phyloP scores from a whole-genome alignment of 2,888 invertebrate species.

The Eristalinus sepulchralis region DNA sequence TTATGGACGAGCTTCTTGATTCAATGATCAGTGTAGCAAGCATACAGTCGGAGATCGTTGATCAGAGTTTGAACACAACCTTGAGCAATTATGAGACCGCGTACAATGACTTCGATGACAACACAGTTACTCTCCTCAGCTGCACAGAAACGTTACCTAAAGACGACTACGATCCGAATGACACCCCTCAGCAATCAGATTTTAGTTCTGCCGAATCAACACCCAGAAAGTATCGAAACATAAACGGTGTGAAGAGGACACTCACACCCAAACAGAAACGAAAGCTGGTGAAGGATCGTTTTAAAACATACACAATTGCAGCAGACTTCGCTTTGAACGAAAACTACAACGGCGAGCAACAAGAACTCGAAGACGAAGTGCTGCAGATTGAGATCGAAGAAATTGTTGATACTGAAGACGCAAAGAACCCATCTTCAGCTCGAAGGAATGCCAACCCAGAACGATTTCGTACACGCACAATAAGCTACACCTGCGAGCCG shows the following conservation, averaged over 20 bases:
- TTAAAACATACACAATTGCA: slow-evolving; percentile 91
- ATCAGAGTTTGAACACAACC: slow-evolving; percentile 80
- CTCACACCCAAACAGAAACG: slow-evolving; percentile 90
- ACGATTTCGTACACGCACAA: slow-evolving; percentile 87
- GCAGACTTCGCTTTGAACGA: slow-evolving; percentile 82
- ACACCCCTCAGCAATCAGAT: slow-evolving; percentile 86
- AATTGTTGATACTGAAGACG: slow-evolving; percentile 80
- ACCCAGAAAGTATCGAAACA: slow-evolving; percentile 84
- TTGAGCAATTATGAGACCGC: slow-evolving; percentile 82
- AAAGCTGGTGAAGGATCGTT: slow-evolving; percentile 88
- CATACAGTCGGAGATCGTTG: slow-evolving; percentile 89
- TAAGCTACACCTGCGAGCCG: slow-evolving; percentile 57
- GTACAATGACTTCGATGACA: slow-evolving; percentile 80
- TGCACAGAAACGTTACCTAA: slow-evolving; percentile 80
- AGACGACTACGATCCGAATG: slow-evolving; percentile 79
- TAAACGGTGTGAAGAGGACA: slow-evolving; percentile 75
- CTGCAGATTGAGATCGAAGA: slow-evolving; percentile 79
- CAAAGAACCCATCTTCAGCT: slow-evolving; percentile 47
- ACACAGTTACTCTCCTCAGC: slow-evolving; percentile 83
- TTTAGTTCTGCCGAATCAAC: slow-evolving; percentile 89
- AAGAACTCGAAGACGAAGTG: slow-evolving; percentile 77
- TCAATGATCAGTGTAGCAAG: slow-evolving; percentile 93
- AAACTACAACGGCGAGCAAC: slow-evolving; percentile 73
- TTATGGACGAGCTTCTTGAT: slow-evolving; percentile 88
- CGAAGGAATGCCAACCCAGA: slow-evolving; percentile 85